Evolutionary conservation across 1,140 invertebrate species (phyloP).

Genomic region (Drosophila quadrilineata): DNA sequence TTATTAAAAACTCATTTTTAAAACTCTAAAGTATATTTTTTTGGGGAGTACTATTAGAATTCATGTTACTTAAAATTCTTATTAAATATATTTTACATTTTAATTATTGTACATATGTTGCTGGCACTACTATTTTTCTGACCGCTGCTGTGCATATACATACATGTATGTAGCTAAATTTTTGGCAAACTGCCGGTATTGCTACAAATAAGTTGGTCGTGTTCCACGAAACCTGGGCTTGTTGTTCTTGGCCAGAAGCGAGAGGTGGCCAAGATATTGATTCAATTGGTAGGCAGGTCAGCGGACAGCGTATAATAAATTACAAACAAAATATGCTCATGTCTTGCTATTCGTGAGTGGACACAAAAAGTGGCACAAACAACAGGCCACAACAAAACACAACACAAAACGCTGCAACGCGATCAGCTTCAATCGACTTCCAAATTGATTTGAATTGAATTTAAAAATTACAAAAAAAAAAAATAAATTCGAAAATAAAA

Average conservation of each 20-base stretch:
- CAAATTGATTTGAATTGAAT: too few relatives aligned
- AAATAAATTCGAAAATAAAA: slow-evolving; percentile 21
- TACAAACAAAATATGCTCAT: slow-evolving; percentile 76
- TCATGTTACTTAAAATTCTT: too few relatives aligned
- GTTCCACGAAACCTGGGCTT: slow-evolving; percentile 40
- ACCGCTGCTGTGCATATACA: too few relatives aligned
- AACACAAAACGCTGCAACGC: too few relatives aligned
- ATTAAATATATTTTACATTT: too few relatives aligned
- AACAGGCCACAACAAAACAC: slow-evolving; percentile 6
- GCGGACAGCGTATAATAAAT: slow-evolving; percentile 69
- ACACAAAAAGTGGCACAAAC: slow-evolving; percentile 70
- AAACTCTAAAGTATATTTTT: too few relatives aligned
- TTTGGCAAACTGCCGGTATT: slow-evolving; percentile 42
- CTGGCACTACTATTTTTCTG: too few relatives aligned
- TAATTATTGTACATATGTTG: too few relatives aligned
- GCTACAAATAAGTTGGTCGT: slow-evolving; percentile 45
- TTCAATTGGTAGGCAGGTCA: slow-evolving; percentile 67
- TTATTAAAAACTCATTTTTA: too few relatives aligned
- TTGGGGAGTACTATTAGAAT: too few relatives aligned
- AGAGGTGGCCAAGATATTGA: not conserved
- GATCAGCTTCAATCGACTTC: slow-evolving; percentile 31
- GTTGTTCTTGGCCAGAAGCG: too few relatives aligned
- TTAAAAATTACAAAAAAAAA: not conserved
- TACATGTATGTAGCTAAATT: too few relatives aligned
- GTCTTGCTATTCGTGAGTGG: slow-evolving; percentile 72